These are phyloP conservation scores for cattle (Bos taurus) DNA, from an alignment of 2,113 vertebrate species.

Conservation along the genomic window DNA sequence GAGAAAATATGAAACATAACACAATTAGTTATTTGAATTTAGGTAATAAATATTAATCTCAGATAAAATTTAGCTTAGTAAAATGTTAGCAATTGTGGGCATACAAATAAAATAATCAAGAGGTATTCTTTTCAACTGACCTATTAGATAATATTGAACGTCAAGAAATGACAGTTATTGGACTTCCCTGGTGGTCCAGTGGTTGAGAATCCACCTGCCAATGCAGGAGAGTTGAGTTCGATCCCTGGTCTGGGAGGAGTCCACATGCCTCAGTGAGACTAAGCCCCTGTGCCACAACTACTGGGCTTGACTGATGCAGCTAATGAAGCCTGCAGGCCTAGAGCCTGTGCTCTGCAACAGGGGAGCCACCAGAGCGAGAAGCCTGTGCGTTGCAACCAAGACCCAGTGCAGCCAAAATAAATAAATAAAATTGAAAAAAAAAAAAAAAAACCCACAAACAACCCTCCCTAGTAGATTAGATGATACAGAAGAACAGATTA, in stretches of 20 bases:
- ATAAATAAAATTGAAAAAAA: not conserved
- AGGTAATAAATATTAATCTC: not conserved
- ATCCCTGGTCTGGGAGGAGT: not conserved
- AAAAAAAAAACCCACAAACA: not conserved
- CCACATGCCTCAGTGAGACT: not conserved
- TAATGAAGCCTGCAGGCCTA: not conserved
- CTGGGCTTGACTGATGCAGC: not conserved
- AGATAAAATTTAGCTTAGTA: not conserved
- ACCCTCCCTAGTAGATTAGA: not conserved
- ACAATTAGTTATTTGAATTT: constrained; percentile 26
- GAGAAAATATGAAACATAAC: constrained; percentile 27
- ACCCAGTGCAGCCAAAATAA: not conserved
- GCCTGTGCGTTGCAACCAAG: not conserved
- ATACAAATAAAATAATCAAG: not conserved
- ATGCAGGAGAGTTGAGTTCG: not conserved
- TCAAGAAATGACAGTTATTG: not conserved
- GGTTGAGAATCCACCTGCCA: not conserved
- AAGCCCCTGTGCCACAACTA: not conserved
- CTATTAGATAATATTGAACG: not conserved
- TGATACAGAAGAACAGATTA: not conserved
- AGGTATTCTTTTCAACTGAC: not conserved
- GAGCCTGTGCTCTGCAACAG: not conserved
- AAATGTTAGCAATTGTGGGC: not conserved
- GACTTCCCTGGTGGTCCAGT: not conserved
- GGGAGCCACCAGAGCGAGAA: not conserved